Conservation (phyloP, 2,888 invertebrate genomes). For the Cataglyphis altisquamis region DNA sequence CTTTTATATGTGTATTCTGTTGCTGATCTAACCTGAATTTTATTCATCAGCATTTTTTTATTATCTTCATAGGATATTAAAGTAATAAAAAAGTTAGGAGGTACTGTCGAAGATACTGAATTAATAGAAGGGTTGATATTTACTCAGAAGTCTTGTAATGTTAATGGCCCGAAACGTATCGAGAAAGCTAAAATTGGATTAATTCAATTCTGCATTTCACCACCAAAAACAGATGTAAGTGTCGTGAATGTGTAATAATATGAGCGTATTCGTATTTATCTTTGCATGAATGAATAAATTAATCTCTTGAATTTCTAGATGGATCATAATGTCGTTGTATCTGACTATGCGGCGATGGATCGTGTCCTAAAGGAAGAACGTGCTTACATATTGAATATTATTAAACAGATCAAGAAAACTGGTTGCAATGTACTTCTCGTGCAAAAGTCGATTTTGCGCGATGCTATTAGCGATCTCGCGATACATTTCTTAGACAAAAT, state of each 20-base stretch:
- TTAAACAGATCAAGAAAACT: constrained; percentile 99
- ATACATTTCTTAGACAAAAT: constrained; percentile 99
- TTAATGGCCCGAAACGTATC: constrained; percentile 96
- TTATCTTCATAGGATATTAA: constrained; percentile 91
- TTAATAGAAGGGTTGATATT: constrained; percentile 98
- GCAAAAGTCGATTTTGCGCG: constrained; percentile 93
- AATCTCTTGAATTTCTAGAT: constrained; percentile 88
- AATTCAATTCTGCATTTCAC: constrained; percentile 99
- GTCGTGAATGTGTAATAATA: neutral
- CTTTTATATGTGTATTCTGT: neutral
- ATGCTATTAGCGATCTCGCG: constrained; percentile 98
- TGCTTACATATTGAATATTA: constrained; percentile 98
- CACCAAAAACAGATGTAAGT: constrained; percentile 98
- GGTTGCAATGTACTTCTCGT: constrained; percentile 99
- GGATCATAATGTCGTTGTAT: constrained; percentile 98
- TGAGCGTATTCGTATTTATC: neutral
- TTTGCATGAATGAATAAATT: neutral
- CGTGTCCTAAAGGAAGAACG: constrained; percentile 98
- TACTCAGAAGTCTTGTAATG: constrained; percentile 94
- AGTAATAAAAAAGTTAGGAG: constrained; percentile 98
- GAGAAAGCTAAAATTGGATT: constrained; percentile 99
- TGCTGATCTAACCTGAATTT: constrained; percentile 13
- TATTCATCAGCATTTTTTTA: neutral
- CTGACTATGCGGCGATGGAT: constrained; percentile 99
- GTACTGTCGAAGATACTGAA: constrained; percentile 99